phyloP scores from a whole-genome alignment of 2,888 invertebrate genomes.

The Eledona agricola region DNA sequence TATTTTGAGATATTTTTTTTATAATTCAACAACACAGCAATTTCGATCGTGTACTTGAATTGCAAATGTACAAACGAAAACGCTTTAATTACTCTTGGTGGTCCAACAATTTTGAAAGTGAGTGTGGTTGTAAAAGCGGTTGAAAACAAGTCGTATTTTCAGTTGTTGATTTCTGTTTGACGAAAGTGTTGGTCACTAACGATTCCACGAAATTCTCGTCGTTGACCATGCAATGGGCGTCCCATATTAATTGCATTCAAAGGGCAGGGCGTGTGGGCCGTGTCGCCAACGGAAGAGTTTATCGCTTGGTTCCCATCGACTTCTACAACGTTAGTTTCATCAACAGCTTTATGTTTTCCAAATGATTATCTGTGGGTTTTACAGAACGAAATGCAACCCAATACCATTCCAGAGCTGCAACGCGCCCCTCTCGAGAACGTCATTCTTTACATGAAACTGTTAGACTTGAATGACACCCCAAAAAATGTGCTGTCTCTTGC shows the following conservation, averaged over 20 bases:
- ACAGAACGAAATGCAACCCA: conserved; percentile 50
- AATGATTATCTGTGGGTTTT: conserved; percentile 3
- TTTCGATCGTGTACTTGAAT: no score
- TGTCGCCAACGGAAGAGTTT: conserved; percentile 85
- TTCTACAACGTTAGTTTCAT: conserved; percentile 69
- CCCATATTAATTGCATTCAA: conserved; percentile 88
- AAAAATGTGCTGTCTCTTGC: conserved; percentile 82
- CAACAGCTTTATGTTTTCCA: background rate
- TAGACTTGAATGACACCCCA: conserved; percentile 83
- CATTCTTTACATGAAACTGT: conserved; percentile 81
- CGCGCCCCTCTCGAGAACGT: conserved; percentile 83
- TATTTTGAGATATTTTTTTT: no score
- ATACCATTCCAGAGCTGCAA: conserved; percentile 77
- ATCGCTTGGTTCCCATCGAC: conserved; percentile 74
- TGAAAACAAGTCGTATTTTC: no score
- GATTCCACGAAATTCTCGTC: conserved; percentile 79
- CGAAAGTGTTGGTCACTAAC: conserved; percentile 83
- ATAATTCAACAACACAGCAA: no score
- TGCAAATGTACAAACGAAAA: no score
- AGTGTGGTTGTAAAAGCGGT: no score
- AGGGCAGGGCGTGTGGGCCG: conserved; percentile 91
- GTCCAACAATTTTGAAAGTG: no score
- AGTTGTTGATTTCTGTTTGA: conserved; percentile 95
- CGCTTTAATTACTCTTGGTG: no score
- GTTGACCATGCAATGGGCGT: conserved; percentile 86